A percentile compares a stretch with the other conserved stretches of the same genome.
Evolutionary conservation across 2,888 invertebrate species (phyloP).

Genomic region (Tigriopus californicus): DNA sequence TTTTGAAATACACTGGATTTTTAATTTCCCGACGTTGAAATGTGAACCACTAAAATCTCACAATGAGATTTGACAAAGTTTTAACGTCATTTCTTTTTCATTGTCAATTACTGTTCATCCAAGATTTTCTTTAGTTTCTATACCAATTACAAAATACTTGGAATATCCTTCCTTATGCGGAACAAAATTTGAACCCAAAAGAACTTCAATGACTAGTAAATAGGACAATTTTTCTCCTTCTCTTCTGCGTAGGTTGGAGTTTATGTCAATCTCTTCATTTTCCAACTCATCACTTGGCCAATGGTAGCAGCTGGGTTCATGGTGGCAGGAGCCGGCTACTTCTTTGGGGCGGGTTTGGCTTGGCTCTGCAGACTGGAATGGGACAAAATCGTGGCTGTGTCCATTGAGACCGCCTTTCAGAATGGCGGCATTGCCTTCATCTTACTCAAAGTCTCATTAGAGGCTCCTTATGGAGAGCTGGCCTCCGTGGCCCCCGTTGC

Average conservation of each 20-base stretch:
- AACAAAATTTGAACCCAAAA: too few relatives aligned
- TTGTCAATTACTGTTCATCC: too few relatives aligned
- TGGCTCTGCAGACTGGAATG: conserved; percentile 19
- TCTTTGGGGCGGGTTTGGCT: conserved; percentile 28
- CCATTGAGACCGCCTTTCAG: conserved; percentile 28
- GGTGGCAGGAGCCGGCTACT: conserved; percentile 31
- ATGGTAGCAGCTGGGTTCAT: conserved; percentile 27
- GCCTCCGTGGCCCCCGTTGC: conserved; percentile 20
- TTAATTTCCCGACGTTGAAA: too few relatives aligned
- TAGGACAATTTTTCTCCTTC: conserved; percentile 27
- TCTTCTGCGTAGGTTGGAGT: conserved; percentile 25
- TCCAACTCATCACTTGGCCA: conserved; percentile 26
- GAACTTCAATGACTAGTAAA: too few relatives aligned
- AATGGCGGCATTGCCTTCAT: conserved; percentile 31
- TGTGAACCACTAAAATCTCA: too few relatives aligned
- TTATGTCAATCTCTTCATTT: conserved; percentile 30
- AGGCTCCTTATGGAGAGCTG: conserved; percentile 26
- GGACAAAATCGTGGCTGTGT: conserved; percentile 23
- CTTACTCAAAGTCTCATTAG: conserved; percentile 25
- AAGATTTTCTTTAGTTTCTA: too few relatives aligned
- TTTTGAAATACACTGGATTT: too few relatives aligned
- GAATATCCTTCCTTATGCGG: too few relatives aligned
- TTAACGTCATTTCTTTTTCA: too few relatives aligned
- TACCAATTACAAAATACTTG: too few relatives aligned
- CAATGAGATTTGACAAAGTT: too few relatives aligned